Conservation (phyloP, 2,797 vertebrate genomes). For the Cirrhinus molitorella region DNA sequence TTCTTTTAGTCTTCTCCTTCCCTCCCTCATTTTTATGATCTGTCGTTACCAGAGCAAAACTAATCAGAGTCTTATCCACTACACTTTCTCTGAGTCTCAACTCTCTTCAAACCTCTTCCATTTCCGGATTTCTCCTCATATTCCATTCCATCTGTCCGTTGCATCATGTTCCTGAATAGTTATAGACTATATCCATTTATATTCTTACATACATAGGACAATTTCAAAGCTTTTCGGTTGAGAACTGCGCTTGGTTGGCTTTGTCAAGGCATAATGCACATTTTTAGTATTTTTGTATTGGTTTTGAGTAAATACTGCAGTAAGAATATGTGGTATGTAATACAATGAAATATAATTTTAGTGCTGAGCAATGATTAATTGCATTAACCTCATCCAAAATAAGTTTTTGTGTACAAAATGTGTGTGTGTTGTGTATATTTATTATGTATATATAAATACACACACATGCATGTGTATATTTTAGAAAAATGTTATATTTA, state of each 20-base stretch:
- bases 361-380: no score
- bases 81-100: slow-evolving; percentile 62
- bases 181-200: background rate
- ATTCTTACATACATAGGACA: background rate
- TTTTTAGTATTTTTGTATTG: background rate
- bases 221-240: background rate
- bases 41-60: slow-evolving; percentile 82
- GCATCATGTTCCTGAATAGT: slow-evolving; percentile 20
- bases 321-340: no score
- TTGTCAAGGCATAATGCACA: background rate
- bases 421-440: no score
- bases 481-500: no score
- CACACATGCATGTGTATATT: no score
- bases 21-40: slow-evolving; percentile 81
- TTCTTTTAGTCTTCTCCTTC: slow-evolving; percentile 74
- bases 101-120: slow-evolving; percentile 54
- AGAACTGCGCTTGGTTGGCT: background rate
- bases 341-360: background rate
- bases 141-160: slow-evolving; percentile 44
- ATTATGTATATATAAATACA: no score
- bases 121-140: slow-evolving; percentile 22
- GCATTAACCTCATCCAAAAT: no score
- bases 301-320: background rate
- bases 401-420: no score
- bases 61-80: slow-evolving; percentile 80